Base-by-base conservation (phyloP, 2,888 invertebrate genomes). In the Sabatieria punctata region DNA sequence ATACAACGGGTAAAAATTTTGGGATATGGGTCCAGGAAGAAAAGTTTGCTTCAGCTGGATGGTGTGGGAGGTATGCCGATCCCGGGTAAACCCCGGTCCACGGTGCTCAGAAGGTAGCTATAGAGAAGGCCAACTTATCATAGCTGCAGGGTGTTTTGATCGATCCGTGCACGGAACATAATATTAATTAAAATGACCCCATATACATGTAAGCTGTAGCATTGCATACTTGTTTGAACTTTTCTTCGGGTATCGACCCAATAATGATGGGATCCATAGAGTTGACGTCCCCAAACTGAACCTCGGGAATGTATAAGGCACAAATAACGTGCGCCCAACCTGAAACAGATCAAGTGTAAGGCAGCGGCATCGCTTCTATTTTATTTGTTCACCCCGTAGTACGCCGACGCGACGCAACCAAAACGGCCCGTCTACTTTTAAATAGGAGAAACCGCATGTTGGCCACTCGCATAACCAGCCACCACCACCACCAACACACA, bases 241-340 rank as follows among this genome's bases (percentile, higher is more conserved):
- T 75, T 64, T 93, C 91, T 25, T 78, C 74, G 43, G 93, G 93
- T 60, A 95, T 85, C 55, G 86, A 75, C 53, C 84, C 79, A 56
- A 93, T 71, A 52, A 91, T 82, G 59, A 95, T 91, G 1, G 93
- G 93, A 67, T 95, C 93, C 95, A 95, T 95, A 37, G 89, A 91
- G 48, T 88, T 85, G 50, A 93, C 91, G 75, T 93, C 89, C 27
- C 88, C 89, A 70, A 95, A 95, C 56, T 89, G 77, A 24, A 93
- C 91, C 73, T 95, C 93, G 1, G 95, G 95, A 63, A 95, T 93
- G 70, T 93, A 95, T 4, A 95, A 75, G 0, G 93, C 93, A 70
- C 95, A 95, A 1, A 95, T 89, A 33, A 91, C 91, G 68, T 95
- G 93, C 30, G 91, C 91, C 93, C 93, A 95, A 21, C 84, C 61